Conservation (phyloP, 2,888 invertebrate species). For the Cyaniris semiargus region DNA sequence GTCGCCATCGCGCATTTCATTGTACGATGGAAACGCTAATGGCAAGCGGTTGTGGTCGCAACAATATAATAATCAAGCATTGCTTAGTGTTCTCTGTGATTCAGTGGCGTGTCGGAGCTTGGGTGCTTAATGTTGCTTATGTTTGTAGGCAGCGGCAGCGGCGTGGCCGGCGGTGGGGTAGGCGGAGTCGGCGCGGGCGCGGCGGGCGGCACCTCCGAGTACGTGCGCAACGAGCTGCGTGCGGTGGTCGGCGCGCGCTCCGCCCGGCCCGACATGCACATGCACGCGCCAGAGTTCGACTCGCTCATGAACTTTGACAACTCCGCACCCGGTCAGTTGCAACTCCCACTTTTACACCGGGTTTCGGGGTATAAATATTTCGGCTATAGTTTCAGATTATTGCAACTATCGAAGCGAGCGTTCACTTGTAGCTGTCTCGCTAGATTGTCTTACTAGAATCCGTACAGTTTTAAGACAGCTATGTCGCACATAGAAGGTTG, state of each 20-base stretch:
- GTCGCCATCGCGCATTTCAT: not conserved
- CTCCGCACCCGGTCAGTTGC: constrained; percentile 79
- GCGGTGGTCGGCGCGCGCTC: constrained; percentile 93
- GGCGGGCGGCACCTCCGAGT: constrained; percentile 88
- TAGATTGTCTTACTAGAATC: too few species aligned
- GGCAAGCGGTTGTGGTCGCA: not conserved
- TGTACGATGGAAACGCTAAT: not conserved
- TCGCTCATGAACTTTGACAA: constrained; percentile 86
- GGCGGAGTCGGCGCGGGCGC: constrained; percentile 65
- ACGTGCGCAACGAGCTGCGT: constrained; percentile 94
- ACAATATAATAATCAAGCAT: not conserved
- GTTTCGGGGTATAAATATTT: not conserved
- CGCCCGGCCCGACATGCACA: constrained; percentile 71
- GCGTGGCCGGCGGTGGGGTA: constrained; percentile 42
- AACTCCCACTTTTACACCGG: not conserved
- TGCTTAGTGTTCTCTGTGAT: not conserved
- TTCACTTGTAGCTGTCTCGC: too few species aligned
- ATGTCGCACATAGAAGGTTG: too few species aligned
- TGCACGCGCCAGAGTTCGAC: constrained; percentile 84
- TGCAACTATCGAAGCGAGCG: not conserved
- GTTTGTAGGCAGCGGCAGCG: constrained; percentile 49
- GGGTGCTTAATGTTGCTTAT: not conserved
- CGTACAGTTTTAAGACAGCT: too few species aligned
- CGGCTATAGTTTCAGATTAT: not conserved
- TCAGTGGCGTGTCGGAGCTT: not conserved